These are phyloP conservation scores for Nesogale talazaci DNA, from an alignment of 2,113 vertebrate species.

Conservation along the genomic window DNA sequence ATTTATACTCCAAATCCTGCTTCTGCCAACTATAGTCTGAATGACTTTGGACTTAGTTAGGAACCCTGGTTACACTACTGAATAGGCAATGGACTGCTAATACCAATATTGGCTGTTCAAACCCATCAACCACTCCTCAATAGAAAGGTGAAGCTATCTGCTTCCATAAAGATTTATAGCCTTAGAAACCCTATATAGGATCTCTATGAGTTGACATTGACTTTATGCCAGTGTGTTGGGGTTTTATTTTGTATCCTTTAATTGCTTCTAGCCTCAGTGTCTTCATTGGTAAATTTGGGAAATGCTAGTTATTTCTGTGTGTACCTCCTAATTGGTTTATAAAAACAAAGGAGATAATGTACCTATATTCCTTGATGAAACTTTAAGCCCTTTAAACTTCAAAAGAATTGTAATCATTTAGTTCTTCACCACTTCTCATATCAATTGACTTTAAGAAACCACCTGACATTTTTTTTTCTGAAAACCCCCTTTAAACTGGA, in stretches of 20 bases:
- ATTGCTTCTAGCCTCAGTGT: conserved; percentile 1
- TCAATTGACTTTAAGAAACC: conserved; percentile 38
- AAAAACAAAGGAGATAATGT: conserved; percentile 20
- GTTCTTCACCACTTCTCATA: conserved; percentile 30
- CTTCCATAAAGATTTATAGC: no score
- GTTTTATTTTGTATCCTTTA: not conserved
- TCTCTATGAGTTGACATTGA: no score
- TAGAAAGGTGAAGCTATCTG: no score
- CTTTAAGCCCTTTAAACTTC: conserved; percentile 19
- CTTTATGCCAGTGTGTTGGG: no score
- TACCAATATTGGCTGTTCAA: no score
- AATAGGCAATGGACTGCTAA: no score
- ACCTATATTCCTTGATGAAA: conserved; percentile 25
- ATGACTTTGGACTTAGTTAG: not conserved
- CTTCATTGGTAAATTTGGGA: not conserved
- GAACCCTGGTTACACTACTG: no score
- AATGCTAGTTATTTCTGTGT: not conserved
- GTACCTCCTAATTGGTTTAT: conserved; percentile 17
- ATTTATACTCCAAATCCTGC: not conserved
- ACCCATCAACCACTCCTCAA: no score
- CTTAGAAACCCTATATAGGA: no score
- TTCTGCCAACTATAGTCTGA: not conserved
- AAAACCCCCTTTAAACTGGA: conserved; percentile 31
- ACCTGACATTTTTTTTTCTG: not conserved
- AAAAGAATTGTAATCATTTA: conserved; percentile 46